These are phyloP conservation scores for Frieseomelitta varia DNA, from an alignment of 1,140 invertebrate species.

Conservation along the genomic window DNA sequence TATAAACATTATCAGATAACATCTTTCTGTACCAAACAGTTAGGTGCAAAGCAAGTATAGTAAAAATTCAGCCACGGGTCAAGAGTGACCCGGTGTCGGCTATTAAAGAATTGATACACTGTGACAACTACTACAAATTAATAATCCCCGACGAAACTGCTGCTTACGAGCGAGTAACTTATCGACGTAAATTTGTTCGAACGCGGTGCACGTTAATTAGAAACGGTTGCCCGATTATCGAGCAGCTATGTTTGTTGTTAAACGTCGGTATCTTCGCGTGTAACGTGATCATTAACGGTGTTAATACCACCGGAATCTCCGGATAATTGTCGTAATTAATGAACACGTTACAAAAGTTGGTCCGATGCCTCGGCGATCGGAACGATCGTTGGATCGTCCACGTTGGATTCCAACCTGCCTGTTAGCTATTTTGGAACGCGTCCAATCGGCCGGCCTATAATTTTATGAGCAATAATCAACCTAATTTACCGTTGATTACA, in stretches of 20 bases:
- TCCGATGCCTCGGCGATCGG: background rate
- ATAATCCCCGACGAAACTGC: background rate
- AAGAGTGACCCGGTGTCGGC: too few species aligned
- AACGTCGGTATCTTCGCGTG: background rate
- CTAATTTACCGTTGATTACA: slow-evolving; percentile 24
- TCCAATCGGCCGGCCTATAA: slow-evolving; percentile 33
- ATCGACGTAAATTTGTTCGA: background rate
- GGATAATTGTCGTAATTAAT: slow-evolving; percentile 37
- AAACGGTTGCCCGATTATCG: slow-evolving; percentile 1
- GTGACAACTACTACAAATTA: background rate
- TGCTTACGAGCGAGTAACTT: background rate
- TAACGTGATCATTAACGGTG: background rate
- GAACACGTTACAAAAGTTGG: slow-evolving; percentile 25
- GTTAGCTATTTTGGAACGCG: slow-evolving; percentile 32
- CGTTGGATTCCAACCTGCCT: slow-evolving; percentile 2
- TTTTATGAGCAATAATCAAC: slow-evolving; percentile 40
- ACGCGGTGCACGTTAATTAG: background rate
- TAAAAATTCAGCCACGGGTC: too few species aligned
- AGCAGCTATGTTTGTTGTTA: background rate
- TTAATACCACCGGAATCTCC: slow-evolving; percentile 19
- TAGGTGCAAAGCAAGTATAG: too few species aligned
- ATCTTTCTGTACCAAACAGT: too few species aligned
- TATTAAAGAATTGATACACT: background rate
- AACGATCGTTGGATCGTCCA: slow-evolving; percentile 23
- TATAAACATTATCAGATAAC: too few species aligned